Base-by-base conservation (phyloP, 2,888 invertebrate genomes). In the Meteorus colon region DNA sequence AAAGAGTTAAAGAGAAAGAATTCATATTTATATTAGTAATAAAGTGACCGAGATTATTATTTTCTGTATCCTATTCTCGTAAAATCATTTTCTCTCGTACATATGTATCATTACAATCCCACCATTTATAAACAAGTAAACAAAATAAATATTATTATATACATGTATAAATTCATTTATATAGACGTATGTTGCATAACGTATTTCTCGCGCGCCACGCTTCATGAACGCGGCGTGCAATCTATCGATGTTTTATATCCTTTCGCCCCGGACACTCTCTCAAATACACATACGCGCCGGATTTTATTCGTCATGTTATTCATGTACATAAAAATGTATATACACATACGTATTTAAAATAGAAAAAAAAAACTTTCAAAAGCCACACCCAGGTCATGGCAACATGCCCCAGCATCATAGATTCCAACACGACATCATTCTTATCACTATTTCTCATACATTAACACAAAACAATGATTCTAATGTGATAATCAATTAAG, bases 311-410 rank as follows among this genome's bases (percentile, higher is more conserved):
- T 55, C 73, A 55, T 51, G 29, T 62, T 34, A 45, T 66, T 55
- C 55, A 55, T 55, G 55, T 55, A 55, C 19, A 55, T 55, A 55
- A 55, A 55, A 4, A 45, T 59, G 66, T 67, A 55, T 48, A 29
- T 71, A 41, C 51, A 59, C 51, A 59, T 74, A 68, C 16, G n/a
- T n/a, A 55, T 19, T 55, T n/a, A 24, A 55, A 55, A 19, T n/a
- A 19, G n/a, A 51, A 51, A n/a, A 51, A n/a, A 55, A n/a, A 19
- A n/a, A 24, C 55, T 55, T 8, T 71, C 73, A 45, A 74, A 72
- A 60, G 78, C 81, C 81, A 81, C 81, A 81, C 81, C 81, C 81
- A 81, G 81, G 81, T 81, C 80, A 81, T 76, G 76, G 75, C 75
- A 79, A 78, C 77, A 76, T 65, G 34, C 5, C 37, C 55, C 66